Conservation (phyloP, 2,888 invertebrate species). For the Ischnura elegans region DNA sequence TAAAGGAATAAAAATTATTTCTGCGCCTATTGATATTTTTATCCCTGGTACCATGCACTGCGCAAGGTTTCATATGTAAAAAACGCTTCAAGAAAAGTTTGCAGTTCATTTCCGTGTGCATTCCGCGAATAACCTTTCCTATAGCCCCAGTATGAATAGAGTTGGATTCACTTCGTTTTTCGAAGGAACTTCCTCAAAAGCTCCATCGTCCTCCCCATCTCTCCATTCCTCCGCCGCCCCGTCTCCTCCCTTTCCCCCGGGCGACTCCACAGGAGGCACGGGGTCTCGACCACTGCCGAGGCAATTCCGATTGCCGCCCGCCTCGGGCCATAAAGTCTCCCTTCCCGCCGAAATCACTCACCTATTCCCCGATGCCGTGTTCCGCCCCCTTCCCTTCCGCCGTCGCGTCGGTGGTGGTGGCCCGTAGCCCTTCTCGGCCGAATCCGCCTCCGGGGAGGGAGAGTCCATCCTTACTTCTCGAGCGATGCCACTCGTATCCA, state of each 20-base stretch:
- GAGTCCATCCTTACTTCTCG: neutral
- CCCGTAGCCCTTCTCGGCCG: neutral
- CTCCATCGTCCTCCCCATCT: neutral
- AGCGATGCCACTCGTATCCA: neutral
- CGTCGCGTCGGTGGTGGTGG: neutral
- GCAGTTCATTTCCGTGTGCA: too few species aligned
- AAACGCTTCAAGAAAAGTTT: too few species aligned
- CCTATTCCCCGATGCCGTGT: neutral
- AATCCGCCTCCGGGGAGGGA: neutral
- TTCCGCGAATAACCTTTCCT: too few species aligned
- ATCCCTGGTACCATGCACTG: too few species aligned
- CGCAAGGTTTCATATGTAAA: too few species aligned
- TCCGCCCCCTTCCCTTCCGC: neutral
- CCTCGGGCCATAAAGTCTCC: conserved; percentile 12
- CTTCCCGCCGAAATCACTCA: conserved; percentile 13
- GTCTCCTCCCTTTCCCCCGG: neutral
- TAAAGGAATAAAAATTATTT: too few species aligned
- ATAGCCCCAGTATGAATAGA: too few species aligned
- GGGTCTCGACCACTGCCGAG: neutral
- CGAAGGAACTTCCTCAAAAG: too few species aligned
- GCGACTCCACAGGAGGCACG: neutral
- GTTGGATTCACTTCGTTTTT: too few species aligned
- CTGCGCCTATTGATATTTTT: too few species aligned
- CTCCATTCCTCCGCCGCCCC: neutral
- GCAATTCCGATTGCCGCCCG: conserved; percentile 14